Evolutionary conservation across 53 echinoderm and acorn worm genomes (phyloP).

Genomic region (Astropecten irregularis): DNA sequence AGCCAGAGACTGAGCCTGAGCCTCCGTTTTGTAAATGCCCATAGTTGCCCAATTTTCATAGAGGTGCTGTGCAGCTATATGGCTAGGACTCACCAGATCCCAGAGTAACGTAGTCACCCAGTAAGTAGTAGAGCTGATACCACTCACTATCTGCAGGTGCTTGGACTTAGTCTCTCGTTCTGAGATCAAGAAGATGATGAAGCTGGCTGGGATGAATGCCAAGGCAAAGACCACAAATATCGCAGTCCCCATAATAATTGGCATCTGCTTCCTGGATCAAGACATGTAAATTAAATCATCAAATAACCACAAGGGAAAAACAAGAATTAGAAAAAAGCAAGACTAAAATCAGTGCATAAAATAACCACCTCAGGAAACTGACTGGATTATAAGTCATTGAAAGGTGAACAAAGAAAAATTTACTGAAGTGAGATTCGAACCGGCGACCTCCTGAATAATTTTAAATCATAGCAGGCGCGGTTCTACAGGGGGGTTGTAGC

Average conservation of each 20-base stretch:
- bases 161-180: conserved; percentile 89
- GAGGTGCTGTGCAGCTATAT: too few species aligned
- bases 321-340: too few species aligned
- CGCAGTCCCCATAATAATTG: conserved; percentile 81
- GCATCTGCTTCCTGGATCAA: conserved; percentile 49
- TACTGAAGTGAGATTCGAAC: too few species aligned
- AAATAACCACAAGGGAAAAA: background rate
- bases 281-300: background rate
- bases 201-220: conserved; percentile 95
- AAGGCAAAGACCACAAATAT: conserved; percentile 95
- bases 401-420: too few species aligned
- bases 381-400: too few species aligned
- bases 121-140: conserved; percentile 82
- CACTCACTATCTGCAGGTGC: conserved; percentile 96
- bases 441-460: too few species aligned
- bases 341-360: background rate
- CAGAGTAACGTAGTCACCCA: conserved; percentile 87
- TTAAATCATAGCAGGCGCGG: too few species aligned
- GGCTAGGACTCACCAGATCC: conserved; percentile 98
- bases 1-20: too few species aligned
- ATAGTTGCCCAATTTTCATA: too few species aligned
- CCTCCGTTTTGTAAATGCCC: too few species aligned
- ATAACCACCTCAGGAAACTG: too few species aligned
- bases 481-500: too few species aligned
- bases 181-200: conserved; percentile 89